Conservation (phyloP, 2,797 vertebrate species). For the Buceros bicornis region DNA sequence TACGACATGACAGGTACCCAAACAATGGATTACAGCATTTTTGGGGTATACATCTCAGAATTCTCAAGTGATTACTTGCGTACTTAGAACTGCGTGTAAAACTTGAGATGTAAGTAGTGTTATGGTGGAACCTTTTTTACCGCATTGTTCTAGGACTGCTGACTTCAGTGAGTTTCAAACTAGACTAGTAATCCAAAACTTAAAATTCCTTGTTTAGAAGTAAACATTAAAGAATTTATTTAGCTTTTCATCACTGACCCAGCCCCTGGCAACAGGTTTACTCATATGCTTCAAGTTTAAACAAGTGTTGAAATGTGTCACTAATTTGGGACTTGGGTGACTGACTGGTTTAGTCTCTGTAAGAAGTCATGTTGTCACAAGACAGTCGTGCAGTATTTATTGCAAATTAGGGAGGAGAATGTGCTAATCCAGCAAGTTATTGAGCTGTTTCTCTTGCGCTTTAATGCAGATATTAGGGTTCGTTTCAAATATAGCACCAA, state of each 20-base stretch:
- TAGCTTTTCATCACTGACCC: neutral
- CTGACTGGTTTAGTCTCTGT: neutral
- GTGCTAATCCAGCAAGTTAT: neutral
- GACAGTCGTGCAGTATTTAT: neutral
- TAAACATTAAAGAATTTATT: neutral
- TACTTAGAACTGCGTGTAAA: neutral
- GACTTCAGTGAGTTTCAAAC: neutral
- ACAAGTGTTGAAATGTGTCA: neutral
- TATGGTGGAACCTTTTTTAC: neutral
- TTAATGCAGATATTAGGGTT: neutral
- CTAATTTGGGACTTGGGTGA: neutral
- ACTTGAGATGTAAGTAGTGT: neutral
- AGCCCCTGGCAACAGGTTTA: neutral
- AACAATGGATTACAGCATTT: neutral
- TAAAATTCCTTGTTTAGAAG: neutral
- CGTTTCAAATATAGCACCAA: neutral
- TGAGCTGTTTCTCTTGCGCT: neutral
- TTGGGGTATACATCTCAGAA: neutral
- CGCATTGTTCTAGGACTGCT: neutral
- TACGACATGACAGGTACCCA: conserved; percentile 92
- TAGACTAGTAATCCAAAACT: neutral
- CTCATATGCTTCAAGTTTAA: neutral
- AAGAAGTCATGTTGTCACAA: neutral
- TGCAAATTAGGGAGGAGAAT: neutral
- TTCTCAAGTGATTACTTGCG: neutral